Evolutionary conservation across 2,888 invertebrate genomes (phyloP), one percentile per base, ranked within the genome.

Genomic region (Coelinius sp.): DNA sequence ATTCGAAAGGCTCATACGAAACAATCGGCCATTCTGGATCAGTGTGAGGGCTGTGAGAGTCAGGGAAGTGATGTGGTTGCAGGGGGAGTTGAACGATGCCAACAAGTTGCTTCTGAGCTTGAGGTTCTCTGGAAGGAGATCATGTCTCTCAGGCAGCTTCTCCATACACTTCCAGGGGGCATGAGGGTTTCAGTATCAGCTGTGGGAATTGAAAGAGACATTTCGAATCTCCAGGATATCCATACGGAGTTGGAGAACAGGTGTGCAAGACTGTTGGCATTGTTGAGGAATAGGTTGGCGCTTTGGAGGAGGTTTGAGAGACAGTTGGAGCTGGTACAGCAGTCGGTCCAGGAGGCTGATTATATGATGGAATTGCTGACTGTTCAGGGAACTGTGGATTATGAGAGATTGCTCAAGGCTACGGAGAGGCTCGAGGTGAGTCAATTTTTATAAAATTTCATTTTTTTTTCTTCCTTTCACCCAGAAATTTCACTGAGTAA

Each of bases 291-390:
- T 68, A 91, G 93, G 6, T 87, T 94, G 44, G 90, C 90, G 1
- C 88, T 95, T 24, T 96, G 95, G 95, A 90, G 92, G 70, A 89
- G 94, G 24, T 95, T 94, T 84, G 95, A 95, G 83, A 89, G 91
- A 1, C 94, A 95, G 80, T 86, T 95, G 78, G 95, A 95, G 80
- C 83, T 92, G 84, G 94, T 95, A 10, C 94, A 95, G 75, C 93
- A 94, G 65, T 94, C 94, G 0, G 94, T 95, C 0, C 92, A 94
- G 70, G 95, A 95, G 81, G 94, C 95, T 0, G 95, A 95, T 85
- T 95, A 95, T 81, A 95, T 95, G 95, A 94, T 95, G 89, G 95
- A 95, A 78, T 88, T 95, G 72, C 89, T 95, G 12, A 94, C 94
- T 0, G 93, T 95, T 0, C 95, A 95, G 83, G 95, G 95, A 0